phyloP scores from a whole-genome alignment of 1,140 invertebrate species.

The Drosophila pachea region DNA sequence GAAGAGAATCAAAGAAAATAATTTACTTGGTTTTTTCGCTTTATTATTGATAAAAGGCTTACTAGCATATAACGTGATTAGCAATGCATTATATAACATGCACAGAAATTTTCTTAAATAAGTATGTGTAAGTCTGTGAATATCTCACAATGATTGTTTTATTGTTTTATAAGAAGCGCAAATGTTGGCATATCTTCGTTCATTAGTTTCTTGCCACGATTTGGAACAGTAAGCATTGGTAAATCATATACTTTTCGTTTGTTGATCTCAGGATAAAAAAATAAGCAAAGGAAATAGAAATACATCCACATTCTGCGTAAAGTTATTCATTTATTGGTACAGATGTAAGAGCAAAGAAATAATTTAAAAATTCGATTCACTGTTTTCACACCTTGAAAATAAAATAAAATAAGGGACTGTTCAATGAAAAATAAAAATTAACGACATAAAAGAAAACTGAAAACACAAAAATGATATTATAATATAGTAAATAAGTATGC shows the following conservation, averaged over 20 bases:
- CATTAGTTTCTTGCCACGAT: too few relatives aligned
- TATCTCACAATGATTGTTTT: too few relatives aligned
- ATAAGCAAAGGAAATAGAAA: background rate
- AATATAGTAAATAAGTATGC: background rate
- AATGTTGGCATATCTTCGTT: too few relatives aligned
- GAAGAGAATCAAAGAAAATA: too few relatives aligned
- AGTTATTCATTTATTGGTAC: conserved; percentile 21
- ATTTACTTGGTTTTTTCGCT: too few relatives aligned
- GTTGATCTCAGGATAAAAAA: conserved; percentile 28
- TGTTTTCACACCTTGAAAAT: conserved; percentile 10
- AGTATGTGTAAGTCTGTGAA: too few relatives aligned
- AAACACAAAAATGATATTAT: background rate
- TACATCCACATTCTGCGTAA: conserved; percentile 13
- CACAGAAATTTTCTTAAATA: too few relatives aligned
- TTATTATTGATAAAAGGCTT: too few relatives aligned
- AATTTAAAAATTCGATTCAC: background rate
- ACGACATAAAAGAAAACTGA: too few relatives aligned
- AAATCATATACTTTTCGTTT: conserved; percentile 2
- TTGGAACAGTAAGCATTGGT: background rate
- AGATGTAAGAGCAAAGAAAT: conserved; percentile 13
- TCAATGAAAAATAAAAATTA: conserved; percentile 13
- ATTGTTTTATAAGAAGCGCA: too few relatives aligned
- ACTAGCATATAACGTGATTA: too few relatives aligned
- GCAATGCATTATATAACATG: too few relatives aligned
- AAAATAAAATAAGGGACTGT: conserved; percentile 26